phyloP scores from a whole-genome alignment of 2,797 vertebrate genomes.

The Furcifer pardalis region DNA sequence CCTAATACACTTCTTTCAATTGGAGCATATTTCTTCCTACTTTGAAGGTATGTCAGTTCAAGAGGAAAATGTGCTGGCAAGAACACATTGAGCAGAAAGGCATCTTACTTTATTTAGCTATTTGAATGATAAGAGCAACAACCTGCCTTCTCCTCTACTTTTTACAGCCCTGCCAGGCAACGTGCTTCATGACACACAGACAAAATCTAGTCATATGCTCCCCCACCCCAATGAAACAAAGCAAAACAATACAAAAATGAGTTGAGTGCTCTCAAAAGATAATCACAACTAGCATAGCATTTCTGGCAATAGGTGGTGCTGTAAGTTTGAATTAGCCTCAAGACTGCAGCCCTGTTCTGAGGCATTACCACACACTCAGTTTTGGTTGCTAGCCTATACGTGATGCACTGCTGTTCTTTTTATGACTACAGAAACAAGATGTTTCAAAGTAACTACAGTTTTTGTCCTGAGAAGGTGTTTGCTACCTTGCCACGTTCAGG shows the following conservation, averaged over 20 bases:
- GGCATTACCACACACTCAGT: background rate
- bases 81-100: background rate
- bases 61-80: background rate
- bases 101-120: background rate
- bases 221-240: too few species aligned
- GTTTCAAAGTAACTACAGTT: constrained; percentile 2
- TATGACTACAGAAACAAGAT: constrained; percentile 18
- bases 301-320: constrained; percentile 29
- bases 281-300: background rate
- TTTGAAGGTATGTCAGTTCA: background rate
- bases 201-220: background rate
- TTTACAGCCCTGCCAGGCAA: background rate
- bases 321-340: constrained; percentile 26
- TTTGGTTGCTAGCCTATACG: background rate
- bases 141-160: background rate
- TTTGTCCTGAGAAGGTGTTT: background rate
- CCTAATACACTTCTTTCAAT: background rate
- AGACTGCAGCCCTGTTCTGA: background rate
- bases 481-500: background rate
- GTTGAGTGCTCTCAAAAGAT: background rate
- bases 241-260: background rate
- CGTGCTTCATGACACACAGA: background rate
- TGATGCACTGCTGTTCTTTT: constrained; percentile 6
- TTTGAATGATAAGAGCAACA: background rate
- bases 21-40: background rate